Conservation (phyloP, 2,797 vertebrate species). For the Discoglossus pictus region DNA sequence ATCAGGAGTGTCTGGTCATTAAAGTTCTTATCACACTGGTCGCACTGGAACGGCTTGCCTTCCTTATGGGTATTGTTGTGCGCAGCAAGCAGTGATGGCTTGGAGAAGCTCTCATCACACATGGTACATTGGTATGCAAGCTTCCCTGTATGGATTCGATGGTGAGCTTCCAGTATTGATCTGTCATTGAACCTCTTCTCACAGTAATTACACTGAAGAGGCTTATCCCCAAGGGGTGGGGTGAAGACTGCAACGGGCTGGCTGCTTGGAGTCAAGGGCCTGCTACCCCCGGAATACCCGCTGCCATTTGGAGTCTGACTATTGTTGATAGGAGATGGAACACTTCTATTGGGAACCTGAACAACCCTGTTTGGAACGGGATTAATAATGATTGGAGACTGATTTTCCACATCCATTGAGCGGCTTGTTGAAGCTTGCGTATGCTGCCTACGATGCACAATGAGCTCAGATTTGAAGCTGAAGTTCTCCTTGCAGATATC, state of each 20-base stretch:
- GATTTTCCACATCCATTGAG: not conserved
- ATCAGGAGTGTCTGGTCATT: slow-evolving; percentile 27
- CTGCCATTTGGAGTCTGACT: no score
- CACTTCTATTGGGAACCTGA: no score
- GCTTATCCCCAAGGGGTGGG: slow-evolving; percentile 8
- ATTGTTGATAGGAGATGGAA: no score
- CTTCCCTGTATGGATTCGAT: slow-evolving; percentile 37
- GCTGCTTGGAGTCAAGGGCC: not conserved
- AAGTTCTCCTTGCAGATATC: slow-evolving; percentile 15
- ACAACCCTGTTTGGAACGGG: no score
- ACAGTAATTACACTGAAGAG: slow-evolving; percentile 29
- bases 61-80: slow-evolving; percentile 27
- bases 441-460: slow-evolving; percentile 34
- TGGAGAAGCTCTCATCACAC: slow-evolving; percentile 38
- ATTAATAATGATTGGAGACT: not conserved
- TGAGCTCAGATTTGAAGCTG: slow-evolving; percentile 22
- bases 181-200: slow-evolving; percentile 35
- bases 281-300: no score
- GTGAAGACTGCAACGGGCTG: not conserved
- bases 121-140: slow-evolving; percentile 13
- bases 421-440: not conserved
- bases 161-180: slow-evolving; percentile 31
- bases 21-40: slow-evolving; percentile 40
- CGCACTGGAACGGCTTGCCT: slow-evolving; percentile 31
- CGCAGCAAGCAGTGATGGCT: slow-evolving; percentile 19